Evolutionary conservation across 2,113 vertebrate genomes (phyloP).

Genomic region (Telmatochromis brachygnathus): DNA sequence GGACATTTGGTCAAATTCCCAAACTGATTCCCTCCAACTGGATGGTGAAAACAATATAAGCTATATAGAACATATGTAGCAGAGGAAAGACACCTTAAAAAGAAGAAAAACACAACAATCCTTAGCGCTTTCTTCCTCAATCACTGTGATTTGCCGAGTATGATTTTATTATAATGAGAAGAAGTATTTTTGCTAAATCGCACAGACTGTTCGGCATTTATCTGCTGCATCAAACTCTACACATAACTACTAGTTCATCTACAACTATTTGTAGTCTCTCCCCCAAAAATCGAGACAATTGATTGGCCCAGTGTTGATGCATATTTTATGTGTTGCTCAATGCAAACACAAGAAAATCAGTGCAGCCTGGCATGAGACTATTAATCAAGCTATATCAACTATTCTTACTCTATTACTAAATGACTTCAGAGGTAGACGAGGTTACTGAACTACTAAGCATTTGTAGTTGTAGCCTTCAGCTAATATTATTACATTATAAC

Average conservation of each 20-base stretch:
- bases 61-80: not conserved
- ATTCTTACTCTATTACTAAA: not conserved
- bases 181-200: not conserved
- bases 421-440: not conserved
- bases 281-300: not conserved
- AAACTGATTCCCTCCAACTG: not conserved
- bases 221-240: not conserved
- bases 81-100: not conserved
- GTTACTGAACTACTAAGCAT: not conserved
- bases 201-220: not conserved
- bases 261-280: not conserved
- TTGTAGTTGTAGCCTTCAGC: conserved; percentile 5
- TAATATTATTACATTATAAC: conserved; percentile 16
- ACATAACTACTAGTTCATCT: not conserved
- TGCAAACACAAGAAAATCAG: not conserved
- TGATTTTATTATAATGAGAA: not conserved
- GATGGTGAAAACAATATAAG: not conserved
- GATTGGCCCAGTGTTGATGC: not conserved
- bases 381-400: not conserved
- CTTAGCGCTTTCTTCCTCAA: not conserved
- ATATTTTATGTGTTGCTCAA: not conserved
- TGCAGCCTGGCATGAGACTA: not conserved
- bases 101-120: not conserved
- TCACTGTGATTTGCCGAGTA: not conserved
- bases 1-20: not conserved